A percentile compares a stretch with the other conserved stretches of the same genome.
These are phyloP conservation scores for Drosophila mimetica DNA, from an alignment of 2,888 invertebrate species.

Conservation along the genomic window DNA sequence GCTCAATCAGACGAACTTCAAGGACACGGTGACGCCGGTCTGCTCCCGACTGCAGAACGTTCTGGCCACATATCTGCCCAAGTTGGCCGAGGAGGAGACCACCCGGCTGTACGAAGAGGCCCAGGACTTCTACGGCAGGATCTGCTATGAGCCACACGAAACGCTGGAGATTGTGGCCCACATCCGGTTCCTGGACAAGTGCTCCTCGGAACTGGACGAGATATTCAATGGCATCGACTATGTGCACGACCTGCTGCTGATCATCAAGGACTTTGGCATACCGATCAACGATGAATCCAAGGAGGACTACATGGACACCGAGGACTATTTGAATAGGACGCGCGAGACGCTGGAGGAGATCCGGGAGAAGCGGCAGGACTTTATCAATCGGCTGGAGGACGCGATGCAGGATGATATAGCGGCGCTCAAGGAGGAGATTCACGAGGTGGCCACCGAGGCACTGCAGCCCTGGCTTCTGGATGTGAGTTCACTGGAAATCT, in stretches of 20 bases:
- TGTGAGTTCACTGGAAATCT: constrained; percentile 56
- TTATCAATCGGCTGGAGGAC: constrained; percentile 89
- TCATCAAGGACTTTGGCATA: constrained; percentile 92
- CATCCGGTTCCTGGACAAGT: constrained; percentile 86
- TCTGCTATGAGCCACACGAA: constrained; percentile 88
- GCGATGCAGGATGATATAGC: constrained; percentile 92
- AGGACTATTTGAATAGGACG: constrained; percentile 84
- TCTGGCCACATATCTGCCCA: constrained; percentile 87
- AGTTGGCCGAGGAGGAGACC: constrained; percentile 88
- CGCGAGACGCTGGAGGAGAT: constrained; percentile 87
- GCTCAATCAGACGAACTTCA: constrained; percentile 89
- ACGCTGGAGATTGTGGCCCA: constrained; percentile 89
- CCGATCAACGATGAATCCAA: constrained; percentile 89
- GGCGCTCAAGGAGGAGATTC: constrained; percentile 89
- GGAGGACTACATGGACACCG: constrained; percentile 84
- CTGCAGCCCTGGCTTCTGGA: constrained; percentile 82
- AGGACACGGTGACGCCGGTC: constrained; percentile 89
- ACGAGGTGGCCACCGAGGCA: constrained; percentile 89
- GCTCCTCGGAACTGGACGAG: constrained; percentile 87
- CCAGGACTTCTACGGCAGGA: constrained; percentile 87
- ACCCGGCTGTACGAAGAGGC: constrained; percentile 81
- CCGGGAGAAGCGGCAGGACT: constrained; percentile 88
- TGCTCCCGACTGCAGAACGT: constrained; percentile 89
- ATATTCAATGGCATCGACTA: constrained; percentile 91
- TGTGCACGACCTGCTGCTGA: constrained; percentile 92